A percentile compares a stretch with the other conserved stretches of the same genome.
Conservation (phyloP, 1,140 invertebrate species). For the Pentalonia nigronervosa region DNA sequence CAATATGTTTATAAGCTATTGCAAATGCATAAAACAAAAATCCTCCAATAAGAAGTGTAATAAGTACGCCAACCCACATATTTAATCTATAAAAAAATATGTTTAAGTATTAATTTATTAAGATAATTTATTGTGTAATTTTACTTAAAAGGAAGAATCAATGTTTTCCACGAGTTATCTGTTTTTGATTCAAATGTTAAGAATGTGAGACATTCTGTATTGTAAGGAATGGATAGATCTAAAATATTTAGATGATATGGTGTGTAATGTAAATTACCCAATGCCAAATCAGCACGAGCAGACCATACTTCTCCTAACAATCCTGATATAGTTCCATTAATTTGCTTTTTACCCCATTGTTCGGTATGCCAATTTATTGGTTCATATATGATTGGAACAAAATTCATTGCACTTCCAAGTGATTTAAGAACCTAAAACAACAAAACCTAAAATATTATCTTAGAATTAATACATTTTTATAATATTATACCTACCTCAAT, state of each 20-base stretch:
- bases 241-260: slow-evolving; percentile 72
- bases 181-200: slow-evolving; percentile 79
- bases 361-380: slow-evolving; percentile 68
- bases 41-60: slow-evolving; percentile 69
- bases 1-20: slow-evolving; percentile 63
- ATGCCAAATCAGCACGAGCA: slow-evolving; percentile 74
- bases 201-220: slow-evolving; percentile 82
- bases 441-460: background rate
- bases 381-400: slow-evolving; percentile 72
- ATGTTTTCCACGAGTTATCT: slow-evolving; percentile 82
- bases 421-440: slow-evolving; percentile 71
- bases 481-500: slow-evolving; percentile 70
- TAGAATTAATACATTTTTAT: background rate
- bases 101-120: background rate
- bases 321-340: slow-evolving; percentile 73
- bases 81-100: slow-evolving; percentile 65
- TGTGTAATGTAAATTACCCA: slow-evolving; percentile 80
- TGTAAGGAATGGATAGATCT: slow-evolving; percentile 81
- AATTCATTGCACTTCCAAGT: slow-evolving; percentile 75
- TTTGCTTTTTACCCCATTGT: slow-evolving; percentile 72
- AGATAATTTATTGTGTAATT: slow-evolving; percentile 24
- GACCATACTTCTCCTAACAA: slow-evolving; percentile 75
- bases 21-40: slow-evolving; percentile 69
- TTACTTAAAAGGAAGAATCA: slow-evolving; percentile 81
- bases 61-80: slow-evolving; percentile 71